Evolutionary conservation across 2,888 invertebrate genomes (phyloP), one percentile per base, ranked within the genome.

Genomic region (Drosophila histrio): DNA sequence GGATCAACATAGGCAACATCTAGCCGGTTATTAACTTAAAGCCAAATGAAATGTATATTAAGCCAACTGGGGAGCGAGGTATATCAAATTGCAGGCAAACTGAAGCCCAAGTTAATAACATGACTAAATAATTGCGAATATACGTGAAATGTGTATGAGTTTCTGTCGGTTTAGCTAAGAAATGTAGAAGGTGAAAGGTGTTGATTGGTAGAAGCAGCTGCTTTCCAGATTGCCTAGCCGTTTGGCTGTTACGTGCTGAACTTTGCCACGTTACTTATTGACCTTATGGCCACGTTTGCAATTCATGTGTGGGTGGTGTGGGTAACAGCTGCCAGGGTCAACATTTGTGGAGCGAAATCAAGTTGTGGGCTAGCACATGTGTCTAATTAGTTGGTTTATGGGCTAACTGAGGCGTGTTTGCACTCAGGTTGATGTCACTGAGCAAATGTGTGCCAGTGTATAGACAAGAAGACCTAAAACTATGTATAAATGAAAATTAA

Each of bases 121-220:
- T 63, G 72, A 83, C 71, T 77, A 81, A 81, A 86, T 81, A 86
- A 81, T 86, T 70, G 85, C 72, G 63, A 71, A 80, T 81, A 78
- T 82, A 82, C 75, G 81, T 80, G 87, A 63, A 70, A 38, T 50
- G 60, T 24, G 60, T 15, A 21, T 43, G 54, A 44, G 24, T 26
- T 17, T 28, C 26, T 5, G 26, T 26, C 13, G 28, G n/a, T 44
- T 44, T 28, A 21, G 39, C 13, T 26, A 19, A 22, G 52, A 36
- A 57, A 58, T 36, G 44, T 32, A 22, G 38, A 46, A 56, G 53
- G 38, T 26, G 28, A 34, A 9, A 21, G 49, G 36, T 36, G 49
- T 17, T 34, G 49, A 49, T 34, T 49, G 22, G 49, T 21, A 47
- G 32, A 34, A 49, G 34, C 11, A 17, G 49, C 49, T 24, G 24